phyloP scores from a whole-genome alignment of 37 sponge, comb jelly and placozoan genomes.

The Spongia lamella region DNA sequence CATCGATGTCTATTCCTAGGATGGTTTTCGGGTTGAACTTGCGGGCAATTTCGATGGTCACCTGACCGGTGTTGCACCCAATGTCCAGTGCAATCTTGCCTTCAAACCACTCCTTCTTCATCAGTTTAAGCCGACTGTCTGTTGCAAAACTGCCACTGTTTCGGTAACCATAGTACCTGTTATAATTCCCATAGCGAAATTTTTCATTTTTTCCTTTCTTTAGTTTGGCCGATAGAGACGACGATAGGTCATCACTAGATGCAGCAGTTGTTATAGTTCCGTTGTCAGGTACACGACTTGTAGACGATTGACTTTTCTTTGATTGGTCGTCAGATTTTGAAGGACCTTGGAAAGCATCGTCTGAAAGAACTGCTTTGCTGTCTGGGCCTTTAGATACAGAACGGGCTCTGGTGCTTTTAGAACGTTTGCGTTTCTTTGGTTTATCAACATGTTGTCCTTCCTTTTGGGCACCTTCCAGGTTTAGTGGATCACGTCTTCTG shows the following conservation, averaged over 20 bases:
- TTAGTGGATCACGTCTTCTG: constrained; percentile 68
- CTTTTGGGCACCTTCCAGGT: constrained; percentile 44
- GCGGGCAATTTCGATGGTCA: constrained; percentile 83
- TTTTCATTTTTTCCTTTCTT: constrained; percentile 20
- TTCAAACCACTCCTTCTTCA: constrained; percentile 77
- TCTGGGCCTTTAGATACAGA: neutral
- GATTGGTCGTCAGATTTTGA: neutral
- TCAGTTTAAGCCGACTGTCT: constrained; percentile 67
- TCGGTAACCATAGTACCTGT: constrained; percentile 96
- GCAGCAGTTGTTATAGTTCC: too few species aligned
- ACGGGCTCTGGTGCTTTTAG: neutral
- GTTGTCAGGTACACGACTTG: too few species aligned
- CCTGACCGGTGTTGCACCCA: constrained; percentile 96
- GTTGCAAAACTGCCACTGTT: constrained; percentile 42
- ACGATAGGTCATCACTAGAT: neutral
- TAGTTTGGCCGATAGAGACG: neutral
- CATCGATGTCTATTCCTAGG: constrained; percentile 92
- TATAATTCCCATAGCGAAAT: constrained; percentile 92
- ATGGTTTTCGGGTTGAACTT: constrained; percentile 73
- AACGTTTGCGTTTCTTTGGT: neutral
- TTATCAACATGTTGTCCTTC: neutral
- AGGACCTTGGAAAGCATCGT: neutral
- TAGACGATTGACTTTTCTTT: neutral
- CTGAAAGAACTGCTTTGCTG: neutral
- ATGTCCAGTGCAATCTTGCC: constrained; percentile 92